Conservation (phyloP, 2,888 invertebrate species). For the Polymixis flavicincta region DNA sequence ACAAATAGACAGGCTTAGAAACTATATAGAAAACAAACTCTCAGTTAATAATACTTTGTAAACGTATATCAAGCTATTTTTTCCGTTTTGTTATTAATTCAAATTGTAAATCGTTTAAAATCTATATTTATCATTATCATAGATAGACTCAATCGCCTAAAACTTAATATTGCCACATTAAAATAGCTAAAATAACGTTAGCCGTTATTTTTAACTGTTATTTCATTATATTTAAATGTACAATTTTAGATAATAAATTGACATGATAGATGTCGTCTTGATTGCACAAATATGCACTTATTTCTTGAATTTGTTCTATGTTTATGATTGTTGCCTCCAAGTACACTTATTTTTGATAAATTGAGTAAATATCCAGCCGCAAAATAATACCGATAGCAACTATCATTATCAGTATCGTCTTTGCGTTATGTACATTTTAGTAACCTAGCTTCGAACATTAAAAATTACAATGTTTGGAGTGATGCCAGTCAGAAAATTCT, state of each 20-base stretch:
- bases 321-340: conserved; percentile 50
- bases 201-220: conserved; percentile 63
- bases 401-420: neutral
- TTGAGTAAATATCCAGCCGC: neutral
- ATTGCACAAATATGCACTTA: conserved; percentile 64
- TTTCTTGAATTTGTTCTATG: conserved; percentile 38
- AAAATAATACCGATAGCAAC: conserved; percentile 2
- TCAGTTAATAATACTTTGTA: conserved; percentile 68
- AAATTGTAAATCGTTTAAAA: conserved; percentile 59
- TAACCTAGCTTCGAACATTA: neutral
- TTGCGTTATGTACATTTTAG: neutral
- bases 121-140: conserved; percentile 62
- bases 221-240: conserved; percentile 63
- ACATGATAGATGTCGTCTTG: conserved; percentile 62
- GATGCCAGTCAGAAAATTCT: neutral
- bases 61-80: conserved; percentile 69
- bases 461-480: too few species aligned
- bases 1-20: conserved; percentile 70
- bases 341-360: conserved; percentile 43
- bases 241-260: conserved; percentile 60
- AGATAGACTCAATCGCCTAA: conserved; percentile 70
- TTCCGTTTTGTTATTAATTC: conserved; percentile 54
- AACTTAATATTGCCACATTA: conserved; percentile 55
- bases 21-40: conserved; percentile 65
- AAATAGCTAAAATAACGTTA: conserved; percentile 62